Percentiles rank a stretch among this genome's conserved stretches.
phyloP scores from a whole-genome alignment of 2,113 vertebrate species.

The Eudyptes chrysolophus region DNA sequence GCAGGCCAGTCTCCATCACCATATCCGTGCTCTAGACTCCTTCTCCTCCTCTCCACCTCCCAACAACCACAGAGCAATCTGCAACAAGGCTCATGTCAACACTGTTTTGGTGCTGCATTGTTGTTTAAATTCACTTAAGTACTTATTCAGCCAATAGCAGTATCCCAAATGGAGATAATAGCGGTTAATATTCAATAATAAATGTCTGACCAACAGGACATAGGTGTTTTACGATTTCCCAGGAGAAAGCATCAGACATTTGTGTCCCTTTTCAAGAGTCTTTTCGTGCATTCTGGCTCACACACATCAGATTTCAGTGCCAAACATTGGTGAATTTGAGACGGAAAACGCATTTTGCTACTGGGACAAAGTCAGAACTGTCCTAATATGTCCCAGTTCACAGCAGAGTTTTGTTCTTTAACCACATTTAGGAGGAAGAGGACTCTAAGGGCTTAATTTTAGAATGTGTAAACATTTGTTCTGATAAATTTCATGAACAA shows the following conservation, averaged over 20 bases:
- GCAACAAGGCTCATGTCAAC: neutral
- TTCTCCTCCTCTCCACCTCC: neutral
- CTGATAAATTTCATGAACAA: neutral
- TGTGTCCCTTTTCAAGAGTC: neutral
- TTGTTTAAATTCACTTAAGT: neutral
- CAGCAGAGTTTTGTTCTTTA: neutral
- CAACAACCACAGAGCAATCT: neutral
- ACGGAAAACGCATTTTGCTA: fast-evolving
- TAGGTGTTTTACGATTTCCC: neutral
- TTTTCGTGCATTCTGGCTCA: neutral
- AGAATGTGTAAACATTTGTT: neutral
- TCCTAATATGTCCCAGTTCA: neutral
- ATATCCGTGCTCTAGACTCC: neutral
- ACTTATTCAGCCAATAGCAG: neutral
- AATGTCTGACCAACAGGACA: neutral
- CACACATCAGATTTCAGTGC: neutral
- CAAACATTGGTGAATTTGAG: neutral
- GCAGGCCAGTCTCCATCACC: no score
- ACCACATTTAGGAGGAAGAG: neutral
- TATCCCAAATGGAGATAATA: neutral
- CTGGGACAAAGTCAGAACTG: neutral
- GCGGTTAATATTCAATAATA: neutral
- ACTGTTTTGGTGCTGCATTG: fast-evolving
- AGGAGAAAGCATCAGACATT: neutral
- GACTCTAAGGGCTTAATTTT: neutral